Evolutionary conservation across 2,113 vertebrate genomes (phyloP), one percentile per base, ranked within the genome.

Genomic region (Mormyrus lacerda): DNA sequence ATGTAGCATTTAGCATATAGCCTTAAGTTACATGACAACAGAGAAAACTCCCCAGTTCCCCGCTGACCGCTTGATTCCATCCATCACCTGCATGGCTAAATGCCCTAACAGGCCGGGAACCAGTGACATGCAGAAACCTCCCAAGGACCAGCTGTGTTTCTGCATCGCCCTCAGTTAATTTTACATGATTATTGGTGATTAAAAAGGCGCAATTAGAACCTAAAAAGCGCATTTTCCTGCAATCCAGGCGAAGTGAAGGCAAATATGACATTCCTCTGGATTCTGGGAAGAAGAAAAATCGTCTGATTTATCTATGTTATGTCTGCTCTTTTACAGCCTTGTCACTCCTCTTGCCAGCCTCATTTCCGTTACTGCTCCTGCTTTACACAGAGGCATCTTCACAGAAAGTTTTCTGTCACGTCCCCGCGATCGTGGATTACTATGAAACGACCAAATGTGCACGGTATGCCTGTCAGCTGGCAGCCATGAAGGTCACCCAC

Each of bases 171-270:
- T 31, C 3, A 21, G 27, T 69, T 69, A 4, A 27, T 69, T 69
- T 13, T 4, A 27, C 27, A 31, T 4, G n/a, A 13, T 31, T 10
- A 11, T 27, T 11, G n/a, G n/a, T 69, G 61, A 69, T 69, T 69
- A 27, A 69, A 69, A 31, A 69, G 61, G 27, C n/a, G 27, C 61
- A 69, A 27, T 31, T 31, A 31, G 61, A 69, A 13, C 61, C n/a
- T 69, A 10, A 69, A 0, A 69, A 69, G 61, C 31, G 61, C 90
- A 88, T 85, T 91, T 61, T 86, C 61, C 27, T 15, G 47, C 53
- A 11, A 84, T 39, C 1, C 90, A 55, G 93, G 93, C 94, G 93
- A 94, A 91, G 91, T 90, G 94, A 94, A 95, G 91, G 88, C 85
- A 90, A 90, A 51, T 0, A 19, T 90, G 79, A 91, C 93, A 61